Base-by-base conservation (phyloP, 2,797 vertebrate species). In the Jordanella pulchra region DNA sequence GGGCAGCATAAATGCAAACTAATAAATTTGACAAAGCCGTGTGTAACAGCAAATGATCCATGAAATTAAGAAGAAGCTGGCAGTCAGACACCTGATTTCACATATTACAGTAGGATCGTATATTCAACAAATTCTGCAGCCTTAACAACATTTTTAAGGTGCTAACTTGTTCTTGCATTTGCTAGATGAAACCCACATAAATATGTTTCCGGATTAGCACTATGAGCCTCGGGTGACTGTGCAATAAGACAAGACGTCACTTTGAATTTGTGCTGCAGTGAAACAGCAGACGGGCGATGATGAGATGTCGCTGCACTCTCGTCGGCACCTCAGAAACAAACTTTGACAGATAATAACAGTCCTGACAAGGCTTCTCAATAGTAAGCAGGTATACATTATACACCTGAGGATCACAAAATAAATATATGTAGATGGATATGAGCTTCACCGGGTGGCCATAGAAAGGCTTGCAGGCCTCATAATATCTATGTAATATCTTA, bases 211-310 rank as follows among this genome's bases (percentile, higher is more conserved):
- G 39, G 27, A 25, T 42, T 5, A 17, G 51, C 35, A 56, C 13
- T 0, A 61, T 17, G 53, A 6, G 67, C 65, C 53, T 27, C 0
- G 0, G 67, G 74, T 86, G 51, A 17, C 15, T 0, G 1, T 53
- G 63, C 67, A 72, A 79, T 86, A 69, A 85, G 81, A 68, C 28
- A 73, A 65, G 63, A 66, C 74, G 81, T 87, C 86, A 76, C 73
- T 84, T 86, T 79, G 71, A 74, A 85, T 87, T 84, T 77, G 67
- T 25, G 65, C 21, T 23, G 73, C 75, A 56, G 50, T 11, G 45
- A 79, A 84, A 70, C 58, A 78, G 54, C n/a, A 67, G 76, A 72
- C 65, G 71, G 39, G 70, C 42, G 70, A 68, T 72, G 72, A 84
- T 68, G 77, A 80, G 71, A 75, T 72, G 53, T 81, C 63, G 23